Evolutionary conservation across 2,888 invertebrate genomes (phyloP).

Genomic region (Nudaria mundana): DNA sequence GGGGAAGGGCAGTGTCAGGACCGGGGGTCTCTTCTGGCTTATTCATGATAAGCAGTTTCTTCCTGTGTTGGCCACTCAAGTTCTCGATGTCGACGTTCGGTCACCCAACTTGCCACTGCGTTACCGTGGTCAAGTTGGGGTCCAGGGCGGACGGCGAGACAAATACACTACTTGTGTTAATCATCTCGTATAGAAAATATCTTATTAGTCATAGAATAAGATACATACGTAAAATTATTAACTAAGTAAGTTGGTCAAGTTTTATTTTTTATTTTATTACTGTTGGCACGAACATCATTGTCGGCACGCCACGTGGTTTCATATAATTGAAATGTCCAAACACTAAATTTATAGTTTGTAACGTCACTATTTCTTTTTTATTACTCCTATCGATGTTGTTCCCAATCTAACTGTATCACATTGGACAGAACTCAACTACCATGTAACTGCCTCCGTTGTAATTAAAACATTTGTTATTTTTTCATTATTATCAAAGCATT

Average conservation of each 20-base stretch:
- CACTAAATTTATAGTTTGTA: conserved; percentile 71
- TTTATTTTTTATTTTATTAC: conserved; percentile 67
- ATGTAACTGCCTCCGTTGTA: conserved; percentile 22
- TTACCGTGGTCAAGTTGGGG: no score
- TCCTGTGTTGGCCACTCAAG: no score
- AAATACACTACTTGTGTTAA: no score
- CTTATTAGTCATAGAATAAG: conserved; percentile 47
- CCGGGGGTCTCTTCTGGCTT: no score
- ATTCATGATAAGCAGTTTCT: no score
- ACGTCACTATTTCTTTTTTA: conserved; percentile 63
- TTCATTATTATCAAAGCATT: not conserved
- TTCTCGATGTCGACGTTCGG: no score
- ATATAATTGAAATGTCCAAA: conserved; percentile 80
- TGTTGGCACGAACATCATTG: conserved; percentile 73
- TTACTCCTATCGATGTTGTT: conserved; percentile 43
- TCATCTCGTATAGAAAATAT: conserved; percentile 41
- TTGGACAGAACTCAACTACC: conserved; percentile 25
- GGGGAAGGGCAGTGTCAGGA: no score
- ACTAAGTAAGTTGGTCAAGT: conserved; percentile 41
- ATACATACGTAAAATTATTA: conserved; percentile 43
- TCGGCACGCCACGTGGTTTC: conserved; percentile 74
- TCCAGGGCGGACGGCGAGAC: no score
- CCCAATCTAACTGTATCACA: conserved; percentile 35
- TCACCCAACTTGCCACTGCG: no score
- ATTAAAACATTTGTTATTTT: conserved; percentile 20